Evolutionary conservation across 2,888 invertebrate species (phyloP).

Genomic region (Pterostichus madidus): DNA sequence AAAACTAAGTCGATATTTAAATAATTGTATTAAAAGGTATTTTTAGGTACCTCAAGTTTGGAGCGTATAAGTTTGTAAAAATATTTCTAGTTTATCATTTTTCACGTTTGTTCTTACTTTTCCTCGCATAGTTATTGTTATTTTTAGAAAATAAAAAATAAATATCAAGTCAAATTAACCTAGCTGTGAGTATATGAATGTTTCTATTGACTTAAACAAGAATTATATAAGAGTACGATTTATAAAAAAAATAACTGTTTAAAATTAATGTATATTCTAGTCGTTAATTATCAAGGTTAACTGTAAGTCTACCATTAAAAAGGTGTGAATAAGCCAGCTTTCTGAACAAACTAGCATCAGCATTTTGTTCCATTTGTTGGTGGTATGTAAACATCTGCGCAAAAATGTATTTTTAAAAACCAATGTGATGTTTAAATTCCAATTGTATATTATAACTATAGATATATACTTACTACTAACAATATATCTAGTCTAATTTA

Average conservation of each 20-base stretch:
- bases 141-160: slow-evolving; percentile 36
- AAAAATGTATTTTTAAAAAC: slow-evolving; percentile 64
- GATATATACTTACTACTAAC: slow-evolving; percentile 58
- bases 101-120: slow-evolving; percentile 27
- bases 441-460: slow-evolving; percentile 63
- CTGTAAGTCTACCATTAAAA: slow-evolving; percentile 60
- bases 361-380: slow-evolving; percentile 48
- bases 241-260: slow-evolving; percentile 65
- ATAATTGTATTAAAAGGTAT: slow-evolving; percentile 45
- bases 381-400: slow-evolving; percentile 21
- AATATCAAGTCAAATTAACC: slow-evolving; percentile 64
- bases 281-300: slow-evolving; percentile 63
- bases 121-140: slow-evolving; percentile 56
- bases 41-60: slow-evolving; percentile 24
- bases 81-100: slow-evolving; percentile 27
- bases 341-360: slow-evolving; percentile 50
- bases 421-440: slow-evolving; percentile 66
- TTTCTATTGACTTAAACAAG: slow-evolving; percentile 65
- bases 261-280: slow-evolving; percentile 66
- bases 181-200: slow-evolving; percentile 66
- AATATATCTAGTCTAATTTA: slow-evolving; percentile 62
- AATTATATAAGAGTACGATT: slow-evolving; percentile 60
- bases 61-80: slow-evolving; percentile 28
- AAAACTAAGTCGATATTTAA: slow-evolving; percentile 58
- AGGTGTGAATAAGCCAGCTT: slow-evolving; percentile 50